phyloP scores from a whole-genome alignment of 2,888 invertebrate species.

The Heteromurus nitidus region DNA sequence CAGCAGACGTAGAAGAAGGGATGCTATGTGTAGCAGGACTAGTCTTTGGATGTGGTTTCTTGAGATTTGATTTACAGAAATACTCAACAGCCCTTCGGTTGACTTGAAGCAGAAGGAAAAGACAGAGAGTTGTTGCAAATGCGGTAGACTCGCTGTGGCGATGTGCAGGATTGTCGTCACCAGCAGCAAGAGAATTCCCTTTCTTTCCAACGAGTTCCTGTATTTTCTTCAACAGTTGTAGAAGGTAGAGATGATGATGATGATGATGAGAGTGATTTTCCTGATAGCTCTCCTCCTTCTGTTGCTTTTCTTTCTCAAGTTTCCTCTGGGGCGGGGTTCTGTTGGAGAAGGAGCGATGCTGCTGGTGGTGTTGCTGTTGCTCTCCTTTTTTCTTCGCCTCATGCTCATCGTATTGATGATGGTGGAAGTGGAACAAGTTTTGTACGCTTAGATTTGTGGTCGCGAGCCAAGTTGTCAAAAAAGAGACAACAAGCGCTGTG shows the following conservation, averaged over 20 bases:
- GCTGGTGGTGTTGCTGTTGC: conserved; percentile 9
- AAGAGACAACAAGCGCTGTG: conserved; percentile 66
- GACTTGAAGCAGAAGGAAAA: conserved; percentile 39
- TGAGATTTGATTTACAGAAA: conserved; percentile 53
- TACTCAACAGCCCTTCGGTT: conserved; percentile 45
- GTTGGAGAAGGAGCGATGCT: conserved; percentile 14
- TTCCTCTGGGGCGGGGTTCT: conserved; percentile 25
- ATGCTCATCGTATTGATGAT: conserved; percentile 39
- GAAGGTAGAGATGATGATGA: conserved; percentile 36
- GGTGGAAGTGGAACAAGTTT: conserved; percentile 51
- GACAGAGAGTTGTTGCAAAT: conserved; percentile 38
- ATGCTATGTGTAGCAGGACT: conserved; percentile 12
- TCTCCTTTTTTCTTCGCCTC: background rate
- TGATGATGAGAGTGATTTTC: conserved; percentile 37
- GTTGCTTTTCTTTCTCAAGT: conserved; percentile 29
- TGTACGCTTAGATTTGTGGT: conserved; percentile 63
- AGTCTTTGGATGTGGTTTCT: conserved; percentile 39
- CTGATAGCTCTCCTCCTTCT: conserved; percentile 19
- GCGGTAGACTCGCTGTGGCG: conserved; percentile 34
- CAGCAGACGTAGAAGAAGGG: conserved; percentile 2
- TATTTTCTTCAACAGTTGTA: conserved; percentile 38
- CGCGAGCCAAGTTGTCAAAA: conserved; percentile 70
- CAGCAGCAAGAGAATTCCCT: conserved; percentile 37
- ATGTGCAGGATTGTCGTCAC: conserved; percentile 15
- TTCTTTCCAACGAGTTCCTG: background rate